Base-by-base conservation (phyloP, 2,797 vertebrate species). In the Esox lucius region DNA sequence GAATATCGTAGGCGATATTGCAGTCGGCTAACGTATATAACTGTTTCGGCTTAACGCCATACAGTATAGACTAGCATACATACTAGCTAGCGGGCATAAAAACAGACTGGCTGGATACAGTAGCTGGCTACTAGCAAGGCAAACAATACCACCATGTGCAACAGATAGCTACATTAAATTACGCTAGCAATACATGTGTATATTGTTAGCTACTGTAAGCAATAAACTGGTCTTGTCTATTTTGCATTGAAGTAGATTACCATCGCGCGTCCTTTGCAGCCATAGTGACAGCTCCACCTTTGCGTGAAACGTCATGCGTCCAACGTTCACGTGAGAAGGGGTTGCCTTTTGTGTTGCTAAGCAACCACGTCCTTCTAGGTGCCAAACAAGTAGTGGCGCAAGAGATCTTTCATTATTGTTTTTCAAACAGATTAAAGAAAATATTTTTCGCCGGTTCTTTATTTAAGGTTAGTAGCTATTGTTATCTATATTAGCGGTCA, bases 231-330 rank as follows among this genome's bases (percentile, higher is more conserved):
- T 74, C 3, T 42, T 42, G 12, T 12, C 9, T 35, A 26, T 4
- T 35, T 35, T 56, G n/a, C 28, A 15, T 6, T 70, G 39, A n/a
- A 24, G 68, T 5, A 53, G 48, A 35, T 51, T 69, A 69, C 76
- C 80, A 72, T 42, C n/a, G 66, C 48, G 83, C 85, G 80, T 84
- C 84, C 49, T 75, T 64, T 71, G 83, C 81, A 86, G 75, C 82
- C 83, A 86, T 86, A 83, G 85, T 79, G 82, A 86, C 78, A 42
- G 71, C 16, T 24, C 68, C 53, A 70, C 64, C 68, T 33, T 61
- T 15, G 71, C 56, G 65, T 56, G 24, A n/a, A 31, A 61, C 66
- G 71, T 68, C 49, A 61, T 33, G 48, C 62, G 69, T 76, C 39
- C 49, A 22, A 26, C 6, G 28, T 42, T 26, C 16, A 12, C 26